A percentile compares a stretch with the other conserved stretches of the same genome.
These are phyloP conservation scores for Chaitophorus viminalis DNA, from an alignment of 2,888 invertebrate genomes.

Conservation along the genomic window DNA sequence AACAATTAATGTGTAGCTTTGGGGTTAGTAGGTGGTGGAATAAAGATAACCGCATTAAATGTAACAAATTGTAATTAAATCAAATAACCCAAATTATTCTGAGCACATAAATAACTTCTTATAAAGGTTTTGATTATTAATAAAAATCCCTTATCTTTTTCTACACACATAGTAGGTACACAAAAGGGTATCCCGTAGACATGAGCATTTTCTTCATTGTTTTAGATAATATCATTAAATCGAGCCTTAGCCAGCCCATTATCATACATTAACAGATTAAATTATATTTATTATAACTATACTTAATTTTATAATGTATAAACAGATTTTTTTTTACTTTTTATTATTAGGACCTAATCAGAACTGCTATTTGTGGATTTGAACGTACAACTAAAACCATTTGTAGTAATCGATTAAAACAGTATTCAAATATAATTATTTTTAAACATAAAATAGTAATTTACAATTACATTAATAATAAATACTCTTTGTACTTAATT, in stretches of 20 bases:
- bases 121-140: background rate
- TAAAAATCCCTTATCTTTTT: background rate
- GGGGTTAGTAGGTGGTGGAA: background rate
- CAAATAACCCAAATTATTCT: background rate
- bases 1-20: conserved; percentile 7
- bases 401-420: too few species aligned
- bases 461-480: too few species aligned
- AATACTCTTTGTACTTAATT: background rate
- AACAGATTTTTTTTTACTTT: background rate
- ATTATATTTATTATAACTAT: too few species aligned
- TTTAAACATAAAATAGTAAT: too few species aligned
- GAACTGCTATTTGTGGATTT: too few species aligned
- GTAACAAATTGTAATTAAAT: conserved; percentile 7
- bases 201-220: background rate
- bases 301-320: too few species aligned
- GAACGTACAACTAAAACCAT: too few species aligned
- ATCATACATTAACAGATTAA: background rate
- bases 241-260: background rate
- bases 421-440: too few species aligned
- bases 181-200: background rate
- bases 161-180: background rate
- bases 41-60: background rate
- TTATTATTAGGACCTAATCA: background rate
- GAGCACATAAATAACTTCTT: background rate
- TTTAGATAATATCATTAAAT: background rate